These are phyloP conservation scores for Saccostrea glomerata DNA, from an alignment of 1,140 invertebrate species.

Conservation along the genomic window DNA sequence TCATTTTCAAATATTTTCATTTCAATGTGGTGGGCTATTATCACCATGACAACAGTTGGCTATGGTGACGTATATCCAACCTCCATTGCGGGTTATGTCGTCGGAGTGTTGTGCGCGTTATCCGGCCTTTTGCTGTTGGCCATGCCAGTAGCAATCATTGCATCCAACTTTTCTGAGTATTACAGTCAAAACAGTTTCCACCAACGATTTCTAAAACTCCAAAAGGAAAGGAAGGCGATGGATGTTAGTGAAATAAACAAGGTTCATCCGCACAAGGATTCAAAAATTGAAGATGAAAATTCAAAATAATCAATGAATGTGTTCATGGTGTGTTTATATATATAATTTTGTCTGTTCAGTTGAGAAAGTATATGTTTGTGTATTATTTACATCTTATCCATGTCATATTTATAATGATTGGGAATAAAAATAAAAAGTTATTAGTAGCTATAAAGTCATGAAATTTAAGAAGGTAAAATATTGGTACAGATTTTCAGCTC, in stretches of 20 bases:
- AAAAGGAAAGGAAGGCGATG: not conserved
- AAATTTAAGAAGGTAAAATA: too few relatives aligned
- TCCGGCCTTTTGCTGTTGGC: constrained; percentile 99
- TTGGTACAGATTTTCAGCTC: too few relatives aligned
- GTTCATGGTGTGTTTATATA: not conserved
- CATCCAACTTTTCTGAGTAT: constrained; percentile 78
- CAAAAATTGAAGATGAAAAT: not conserved
- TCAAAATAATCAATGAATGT: not conserved
- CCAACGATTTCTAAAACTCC: not conserved
- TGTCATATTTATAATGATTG: too few relatives aligned
- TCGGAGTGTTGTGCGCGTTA: constrained; percentile 87
- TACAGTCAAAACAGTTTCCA: constrained; percentile 49
- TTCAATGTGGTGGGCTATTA: constrained; percentile 80
- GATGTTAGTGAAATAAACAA: not conserved
- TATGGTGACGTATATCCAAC: constrained; percentile 77
- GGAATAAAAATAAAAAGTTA: too few relatives aligned
- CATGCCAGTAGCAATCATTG: constrained; percentile 90
- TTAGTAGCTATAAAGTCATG: too few relatives aligned
- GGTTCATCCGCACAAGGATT: not conserved
- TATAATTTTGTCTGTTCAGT: not conserved
- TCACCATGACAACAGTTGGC: constrained; percentile 81
- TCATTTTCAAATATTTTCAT: constrained; percentile 58
- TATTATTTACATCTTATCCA: too few relatives aligned
- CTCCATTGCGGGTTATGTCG: constrained; percentile 65
- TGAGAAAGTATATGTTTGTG: too few relatives aligned